Percentiles rank a stretch among this genome's conserved stretches.
phyloP scores from a whole-genome alignment of 2,888 invertebrate species.

The Dastarcus helophoroides region DNA sequence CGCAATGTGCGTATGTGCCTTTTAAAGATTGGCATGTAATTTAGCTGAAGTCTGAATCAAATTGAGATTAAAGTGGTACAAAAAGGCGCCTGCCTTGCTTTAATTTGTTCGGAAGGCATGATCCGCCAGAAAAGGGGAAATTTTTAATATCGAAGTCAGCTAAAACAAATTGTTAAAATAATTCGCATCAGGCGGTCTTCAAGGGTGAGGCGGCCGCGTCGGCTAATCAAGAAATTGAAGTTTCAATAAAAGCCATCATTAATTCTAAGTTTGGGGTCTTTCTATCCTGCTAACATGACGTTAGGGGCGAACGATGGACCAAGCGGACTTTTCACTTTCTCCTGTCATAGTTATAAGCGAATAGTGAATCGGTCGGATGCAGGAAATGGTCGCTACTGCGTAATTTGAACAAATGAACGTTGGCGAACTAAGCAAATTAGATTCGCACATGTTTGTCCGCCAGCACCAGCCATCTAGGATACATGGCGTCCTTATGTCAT shows the following conservation, averaged over 20 bases:
- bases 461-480: conserved; percentile 9
- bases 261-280: conserved; percentile 45
- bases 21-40: too few relatives aligned
- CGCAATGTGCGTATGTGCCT: too few relatives aligned
- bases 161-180: conserved; percentile 34
- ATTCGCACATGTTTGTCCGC: conserved; percentile 39
- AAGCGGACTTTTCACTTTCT: conserved; percentile 11
- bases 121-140: too few relatives aligned
- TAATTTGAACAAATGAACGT: conserved; percentile 57
- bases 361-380: conserved; percentile 16
- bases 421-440: conserved; percentile 54
- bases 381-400: conserved; percentile 30
- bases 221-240: conserved; percentile 55
- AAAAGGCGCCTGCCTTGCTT: too few relatives aligned
- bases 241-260: conserved; percentile 61
- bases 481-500: conserved; percentile 8
- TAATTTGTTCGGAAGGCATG: too few relatives aligned
- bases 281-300: conserved; percentile 27
- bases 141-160: conserved; percentile 13
- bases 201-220: conserved; percentile 19
- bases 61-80: too few relatives aligned
- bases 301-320: conserved; percentile 22
- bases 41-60: too few relatives aligned
- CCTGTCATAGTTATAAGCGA: conserved; percentile 10
- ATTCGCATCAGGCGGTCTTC: conserved; percentile 24